Evolutionary conservation across 2,797 vertebrate genomes (phyloP).

Genomic region (Pteropus rufus): DNA sequence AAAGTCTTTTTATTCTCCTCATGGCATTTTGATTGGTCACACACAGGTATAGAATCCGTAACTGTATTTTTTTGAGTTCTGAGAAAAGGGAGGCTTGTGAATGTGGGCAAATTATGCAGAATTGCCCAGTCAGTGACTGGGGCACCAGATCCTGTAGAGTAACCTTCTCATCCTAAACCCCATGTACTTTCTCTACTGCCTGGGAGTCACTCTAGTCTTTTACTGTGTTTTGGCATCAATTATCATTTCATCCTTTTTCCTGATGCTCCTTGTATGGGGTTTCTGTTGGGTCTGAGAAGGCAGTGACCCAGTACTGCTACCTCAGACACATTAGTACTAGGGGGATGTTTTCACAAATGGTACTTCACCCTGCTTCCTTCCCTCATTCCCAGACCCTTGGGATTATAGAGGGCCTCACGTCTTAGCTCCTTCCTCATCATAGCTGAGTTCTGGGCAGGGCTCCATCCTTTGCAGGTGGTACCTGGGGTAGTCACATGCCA

Average conservation of each 20-base stretch:
- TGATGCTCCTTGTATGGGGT: accelerated
- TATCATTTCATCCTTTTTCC: not conserved
- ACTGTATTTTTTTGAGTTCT: not conserved
- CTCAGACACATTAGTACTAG: not conserved
- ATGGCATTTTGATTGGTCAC: not conserved
- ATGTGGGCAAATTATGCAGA: not conserved
- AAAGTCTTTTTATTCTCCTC: not conserved
- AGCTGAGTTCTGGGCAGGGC: too few relatives aligned
- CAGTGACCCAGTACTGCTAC: not conserved
- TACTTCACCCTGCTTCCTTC: not conserved
- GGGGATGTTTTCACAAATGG: not conserved
- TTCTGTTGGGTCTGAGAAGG: not conserved
- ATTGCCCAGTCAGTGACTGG: not conserved
- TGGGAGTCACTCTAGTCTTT: not conserved
- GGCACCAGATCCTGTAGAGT: not conserved
- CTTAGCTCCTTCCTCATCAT: too few relatives aligned
- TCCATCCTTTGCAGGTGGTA: too few relatives aligned
- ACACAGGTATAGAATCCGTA: not conserved
- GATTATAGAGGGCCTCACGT: not conserved
- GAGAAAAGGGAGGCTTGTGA: not conserved
- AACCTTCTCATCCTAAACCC: not conserved
- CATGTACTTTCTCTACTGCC: not conserved
- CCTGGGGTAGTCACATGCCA: too few relatives aligned
- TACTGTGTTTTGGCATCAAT: not conserved
- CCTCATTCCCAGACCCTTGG: not conserved